Evolutionary conservation across 2,888 invertebrate species (phyloP).

Genomic region (Euplagia quadripunctaria): DNA sequence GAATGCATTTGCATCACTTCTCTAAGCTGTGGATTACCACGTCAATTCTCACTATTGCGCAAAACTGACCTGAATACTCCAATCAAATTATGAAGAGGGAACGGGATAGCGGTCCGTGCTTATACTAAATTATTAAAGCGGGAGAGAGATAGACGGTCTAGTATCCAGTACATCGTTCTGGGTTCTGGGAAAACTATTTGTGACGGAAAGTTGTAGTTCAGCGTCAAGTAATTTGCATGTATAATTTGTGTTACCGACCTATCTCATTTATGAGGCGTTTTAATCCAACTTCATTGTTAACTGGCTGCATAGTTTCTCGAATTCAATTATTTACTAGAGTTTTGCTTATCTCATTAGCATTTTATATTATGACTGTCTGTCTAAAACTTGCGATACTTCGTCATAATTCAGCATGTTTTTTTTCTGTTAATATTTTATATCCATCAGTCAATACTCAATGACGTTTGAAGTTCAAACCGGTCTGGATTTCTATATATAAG

Average conservation of each 20-base stretch:
- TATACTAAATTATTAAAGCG: background rate
- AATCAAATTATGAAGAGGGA: conserved; percentile 31
- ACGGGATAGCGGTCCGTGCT: conserved; percentile 20
- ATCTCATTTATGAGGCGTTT: conserved; percentile 43
- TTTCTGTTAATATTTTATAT: too few species aligned
- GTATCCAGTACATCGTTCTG: conserved; percentile 22
- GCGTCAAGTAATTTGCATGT: conserved; percentile 49
- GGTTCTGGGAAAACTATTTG: conserved; percentile 50
- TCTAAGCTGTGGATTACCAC: conserved; percentile 41
- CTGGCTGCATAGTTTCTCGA: background rate
- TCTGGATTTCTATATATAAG: too few species aligned
- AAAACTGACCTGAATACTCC: conserved; percentile 43
- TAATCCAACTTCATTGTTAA: conserved; percentile 31
- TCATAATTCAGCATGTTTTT: too few species aligned
- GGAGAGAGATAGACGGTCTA: conserved; percentile 23
- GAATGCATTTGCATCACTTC: conserved; percentile 25
- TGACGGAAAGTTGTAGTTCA: conserved; percentile 50
- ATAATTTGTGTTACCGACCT: conserved; percentile 46
- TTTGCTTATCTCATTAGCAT: background rate
- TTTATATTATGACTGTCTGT: background rate
- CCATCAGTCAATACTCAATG: too few species aligned
- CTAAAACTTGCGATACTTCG: too few species aligned
- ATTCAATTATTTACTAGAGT: background rate
- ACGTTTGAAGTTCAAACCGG: too few species aligned
- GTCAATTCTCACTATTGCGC: conserved; percentile 46